These are phyloP conservation scores for Ceratosolen fusciceps DNA, from an alignment of 1,140 invertebrate genomes.

Conservation along the genomic window DNA sequence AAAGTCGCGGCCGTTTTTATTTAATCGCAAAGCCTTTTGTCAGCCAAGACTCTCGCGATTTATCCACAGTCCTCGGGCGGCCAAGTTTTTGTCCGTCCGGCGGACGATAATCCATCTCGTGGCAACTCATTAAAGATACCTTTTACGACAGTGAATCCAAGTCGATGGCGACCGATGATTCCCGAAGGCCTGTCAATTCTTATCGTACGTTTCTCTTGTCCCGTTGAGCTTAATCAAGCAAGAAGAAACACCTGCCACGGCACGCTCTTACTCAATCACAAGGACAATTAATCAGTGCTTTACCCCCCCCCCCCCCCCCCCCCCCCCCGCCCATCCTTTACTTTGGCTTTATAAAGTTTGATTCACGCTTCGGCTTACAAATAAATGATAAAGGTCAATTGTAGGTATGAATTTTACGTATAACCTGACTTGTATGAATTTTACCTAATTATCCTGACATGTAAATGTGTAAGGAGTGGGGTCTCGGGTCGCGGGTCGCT, in stretches of 20 bases:
- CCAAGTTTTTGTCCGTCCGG: background rate
- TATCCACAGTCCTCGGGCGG: background rate
- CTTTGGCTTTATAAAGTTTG: no score
- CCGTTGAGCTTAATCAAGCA: background rate
- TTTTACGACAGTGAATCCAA: background rate
- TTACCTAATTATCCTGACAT: no score
- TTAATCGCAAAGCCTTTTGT: background rate
- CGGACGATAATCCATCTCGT: background rate
- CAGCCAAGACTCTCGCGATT: background rate
- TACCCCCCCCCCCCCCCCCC: no score
- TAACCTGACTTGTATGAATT: no score
- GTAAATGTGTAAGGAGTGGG: background rate
- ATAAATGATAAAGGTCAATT: no score
- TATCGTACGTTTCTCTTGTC: background rate
- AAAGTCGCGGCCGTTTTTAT: background rate
- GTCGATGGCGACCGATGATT: conserved; percentile 2
- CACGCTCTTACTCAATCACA: no score
- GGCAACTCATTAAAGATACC: conserved; percentile 7
- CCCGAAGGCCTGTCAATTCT: background rate
- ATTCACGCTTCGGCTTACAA: no score
- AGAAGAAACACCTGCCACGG: no score
- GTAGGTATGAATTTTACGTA: no score
- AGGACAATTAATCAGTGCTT: no score
- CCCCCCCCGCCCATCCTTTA: no score
- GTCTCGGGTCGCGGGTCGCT: no score